Evolutionary conservation across 1,140 invertebrate genomes (phyloP).

Genomic region (Diorhabda sublineata): DNA sequence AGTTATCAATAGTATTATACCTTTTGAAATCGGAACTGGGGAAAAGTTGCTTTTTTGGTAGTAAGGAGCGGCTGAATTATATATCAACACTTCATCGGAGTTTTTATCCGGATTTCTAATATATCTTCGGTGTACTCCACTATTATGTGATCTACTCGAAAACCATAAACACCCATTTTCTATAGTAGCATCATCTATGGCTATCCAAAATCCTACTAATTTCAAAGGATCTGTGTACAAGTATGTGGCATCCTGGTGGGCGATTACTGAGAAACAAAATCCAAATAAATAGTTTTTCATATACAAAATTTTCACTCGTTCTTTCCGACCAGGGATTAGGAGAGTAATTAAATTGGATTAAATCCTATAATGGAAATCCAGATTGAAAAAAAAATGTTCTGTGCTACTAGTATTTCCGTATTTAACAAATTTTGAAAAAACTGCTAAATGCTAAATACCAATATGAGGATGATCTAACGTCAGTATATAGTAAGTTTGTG

Average conservation of each 20-base stretch:
- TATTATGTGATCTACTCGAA: slow-evolving; percentile 84
- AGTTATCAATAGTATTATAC: slow-evolving; percentile 48
- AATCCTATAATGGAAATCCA: too few species aligned
- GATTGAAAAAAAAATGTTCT: too few species aligned
- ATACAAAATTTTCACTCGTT: too few species aligned
- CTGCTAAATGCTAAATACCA: too few species aligned
- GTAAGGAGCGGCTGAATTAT: slow-evolving; percentile 59
- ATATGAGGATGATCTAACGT: too few species aligned
- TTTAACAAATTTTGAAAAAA: too few species aligned
- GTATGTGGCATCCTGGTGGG: slow-evolving; percentile 87
- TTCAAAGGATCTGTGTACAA: slow-evolving; percentile 74
- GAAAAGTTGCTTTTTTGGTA: slow-evolving; percentile 77
- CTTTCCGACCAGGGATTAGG: too few species aligned
- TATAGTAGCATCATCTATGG: slow-evolving; percentile 84
- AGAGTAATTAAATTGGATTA: too few species aligned
- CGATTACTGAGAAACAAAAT: slow-evolving; percentile 57
- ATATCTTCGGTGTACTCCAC: slow-evolving; percentile 69
- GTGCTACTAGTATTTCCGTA: too few species aligned
- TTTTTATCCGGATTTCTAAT: slow-evolving; percentile 65
- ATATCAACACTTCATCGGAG: slow-evolving; percentile 58
- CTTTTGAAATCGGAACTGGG: slow-evolving; percentile 75
- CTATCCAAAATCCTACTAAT: slow-evolving; percentile 89
- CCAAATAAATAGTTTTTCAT: too few species aligned
- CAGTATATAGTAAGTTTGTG: too few species aligned
- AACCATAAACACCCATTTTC: slow-evolving; percentile 96